Base-by-base conservation (phyloP, 2,888 invertebrate species). In the Helleia helle region DNA sequence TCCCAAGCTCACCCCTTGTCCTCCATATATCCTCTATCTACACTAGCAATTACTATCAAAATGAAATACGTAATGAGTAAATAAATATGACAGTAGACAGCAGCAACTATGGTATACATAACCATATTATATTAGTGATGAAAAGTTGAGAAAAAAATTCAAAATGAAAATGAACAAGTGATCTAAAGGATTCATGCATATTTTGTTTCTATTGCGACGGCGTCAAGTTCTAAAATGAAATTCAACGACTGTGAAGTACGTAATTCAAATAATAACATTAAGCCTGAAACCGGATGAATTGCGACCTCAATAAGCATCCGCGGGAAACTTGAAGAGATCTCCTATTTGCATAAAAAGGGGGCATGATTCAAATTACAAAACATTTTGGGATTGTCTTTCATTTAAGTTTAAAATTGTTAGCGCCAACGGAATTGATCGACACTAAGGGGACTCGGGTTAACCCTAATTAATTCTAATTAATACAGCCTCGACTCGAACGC, bases 321-420 rank as follows among this genome's bases (percentile, higher is more conserved):
- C 64, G 59, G 51, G 56, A 62, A 75, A 69, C 63, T 74, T 68
- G 48, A 47, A 46, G 52, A 67, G 65, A 72, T 70, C 65, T 64
- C 53, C 43, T 61, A 80, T 81, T 83, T 74, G 71, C 81, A 81
- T 81, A 76, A 81, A 75, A 79, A 77, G 76, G 71, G 65, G 59
- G 58, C 69, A 66, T 65, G 65, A 65, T 72, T 72, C 65, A 67
- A 65, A 72, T 66, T 70, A 75, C 77, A 71, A 77, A 79, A 76
- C 74, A 77, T 72, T 70, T 54, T 59, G 56, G 59, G 65, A 67
- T 67, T 68, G 70, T 66, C 71, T 76, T 74, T 72, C 74, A 76
- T 79, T 81, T 67, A 72, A 79, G 74, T 79, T 77, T 71, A 66
- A 65, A 75, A 76, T 74, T 73, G 76, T 77, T 71, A 66, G 68